Percentiles rank a stretch among this genome's conserved stretches.
These are phyloP conservation scores for Cheilosia vulpina DNA, from an alignment of 2,888 invertebrate species.

Conservation along the genomic window DNA sequence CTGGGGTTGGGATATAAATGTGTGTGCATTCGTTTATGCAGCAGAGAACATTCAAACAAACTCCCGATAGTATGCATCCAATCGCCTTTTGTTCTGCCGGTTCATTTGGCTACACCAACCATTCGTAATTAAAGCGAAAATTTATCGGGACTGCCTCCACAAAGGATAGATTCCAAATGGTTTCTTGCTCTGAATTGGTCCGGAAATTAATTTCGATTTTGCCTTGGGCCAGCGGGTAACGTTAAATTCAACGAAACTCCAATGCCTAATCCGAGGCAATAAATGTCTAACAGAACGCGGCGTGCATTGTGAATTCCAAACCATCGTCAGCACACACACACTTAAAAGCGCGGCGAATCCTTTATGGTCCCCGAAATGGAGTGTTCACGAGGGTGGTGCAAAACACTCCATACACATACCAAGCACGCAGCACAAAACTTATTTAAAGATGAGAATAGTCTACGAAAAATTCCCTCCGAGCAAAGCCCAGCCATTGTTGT, in stretches of 20 bases:
- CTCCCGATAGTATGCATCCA: conserved; percentile 55
- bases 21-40: conserved; percentile 13
- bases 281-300: conserved; percentile 68
- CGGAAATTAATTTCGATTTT: conserved; percentile 74
- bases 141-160: conserved; percentile 41
- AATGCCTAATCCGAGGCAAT: conserved; percentile 70
- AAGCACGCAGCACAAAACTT: conserved; percentile 27
- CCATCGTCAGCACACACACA: conserved; percentile 26
- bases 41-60: conserved; percentile 57
- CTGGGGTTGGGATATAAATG: background rate
- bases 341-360: background rate
- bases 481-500: conserved; percentile 34
- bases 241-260: conserved; percentile 52
- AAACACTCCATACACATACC: conserved; percentile 27
- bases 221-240: conserved; percentile 53
- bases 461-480: conserved; percentile 31
- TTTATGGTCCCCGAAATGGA: conserved; percentile 21
- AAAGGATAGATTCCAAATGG: conserved; percentile 18
- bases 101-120: conserved; percentile 74
- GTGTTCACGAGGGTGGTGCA: conserved; percentile 14
- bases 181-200: conserved; percentile 45
- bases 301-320: conserved; percentile 64
- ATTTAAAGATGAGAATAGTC: background rate
- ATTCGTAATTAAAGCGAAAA: conserved; percentile 73
- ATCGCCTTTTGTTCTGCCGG: conserved; percentile 68